A percentile compares a stretch with the other conserved stretches of the same genome.
These are phyloP conservation scores for Nansenia antarctica DNA, from an alignment of 2,113 vertebrate species.

Conservation along the genomic window DNA sequence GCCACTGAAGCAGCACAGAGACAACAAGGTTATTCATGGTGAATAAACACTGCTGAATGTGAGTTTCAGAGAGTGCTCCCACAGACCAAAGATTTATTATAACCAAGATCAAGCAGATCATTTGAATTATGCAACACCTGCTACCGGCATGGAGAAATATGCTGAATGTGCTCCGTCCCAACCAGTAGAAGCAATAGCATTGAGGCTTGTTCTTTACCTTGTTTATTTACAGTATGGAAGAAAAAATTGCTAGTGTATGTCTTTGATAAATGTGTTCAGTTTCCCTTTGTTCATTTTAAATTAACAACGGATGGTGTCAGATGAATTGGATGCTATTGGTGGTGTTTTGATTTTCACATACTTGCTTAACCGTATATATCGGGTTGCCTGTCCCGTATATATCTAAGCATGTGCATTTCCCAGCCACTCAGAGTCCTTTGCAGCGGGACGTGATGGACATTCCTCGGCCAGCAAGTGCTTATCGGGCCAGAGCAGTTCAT, in stretches of 20 bases:
- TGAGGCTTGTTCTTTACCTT: constrained; percentile 20
- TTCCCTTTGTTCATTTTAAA: background rate
- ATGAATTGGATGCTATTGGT: background rate
- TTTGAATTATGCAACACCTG: constrained; percentile 64
- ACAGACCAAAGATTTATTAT: constrained; percentile 47
- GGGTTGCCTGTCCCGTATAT: background rate
- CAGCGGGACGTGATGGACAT: constrained; percentile 30
- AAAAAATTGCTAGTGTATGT: constrained; percentile 18
- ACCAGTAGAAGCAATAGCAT: constrained; percentile 25
- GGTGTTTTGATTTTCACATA: background rate
- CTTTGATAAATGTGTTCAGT: constrained; percentile 50
- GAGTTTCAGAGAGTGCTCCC: constrained; percentile 9
- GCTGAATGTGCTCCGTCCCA: constrained; percentile 44
- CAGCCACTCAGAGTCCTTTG: constrained; percentile 16
- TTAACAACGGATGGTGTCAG: background rate
- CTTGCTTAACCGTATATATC: background rate
- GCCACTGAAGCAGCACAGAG: background rate
- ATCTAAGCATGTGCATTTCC: background rate
- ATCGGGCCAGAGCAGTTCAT: no score
- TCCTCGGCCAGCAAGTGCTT: no score
- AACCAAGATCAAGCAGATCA: constrained; percentile 45
- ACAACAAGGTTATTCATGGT: background rate
- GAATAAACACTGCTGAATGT: background rate
- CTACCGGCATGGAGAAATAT: constrained; percentile 49
- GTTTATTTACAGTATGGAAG: constrained; percentile 15